Percentiles rank a stretch among this genome's conserved stretches.
phyloP scores from a whole-genome alignment of 2,797 vertebrate species.

The Epinephelus coioides region DNA sequence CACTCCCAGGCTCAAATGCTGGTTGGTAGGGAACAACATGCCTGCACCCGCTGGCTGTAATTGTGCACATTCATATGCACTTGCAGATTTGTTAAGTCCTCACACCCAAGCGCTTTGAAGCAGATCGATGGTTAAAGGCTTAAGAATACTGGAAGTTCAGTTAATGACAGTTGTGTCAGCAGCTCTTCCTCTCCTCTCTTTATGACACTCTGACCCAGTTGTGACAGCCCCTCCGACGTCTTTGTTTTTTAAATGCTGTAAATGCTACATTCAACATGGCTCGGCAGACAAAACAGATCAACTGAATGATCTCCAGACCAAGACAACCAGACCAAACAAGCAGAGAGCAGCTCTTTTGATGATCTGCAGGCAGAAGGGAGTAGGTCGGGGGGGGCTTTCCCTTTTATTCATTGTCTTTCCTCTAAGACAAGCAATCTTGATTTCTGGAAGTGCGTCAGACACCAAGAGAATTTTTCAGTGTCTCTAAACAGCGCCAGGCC shows the following conservation, averaged over 20 bases:
- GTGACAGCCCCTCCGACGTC: slow-evolving; percentile 4
- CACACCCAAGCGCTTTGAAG: slow-evolving; percentile 49
- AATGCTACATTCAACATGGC: slow-evolving; percentile 34
- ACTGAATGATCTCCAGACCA: slow-evolving; percentile 36
- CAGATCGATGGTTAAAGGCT: slow-evolving; percentile 68
- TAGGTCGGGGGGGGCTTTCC: slow-evolving; percentile 1
- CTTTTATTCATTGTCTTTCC: slow-evolving; percentile 20
- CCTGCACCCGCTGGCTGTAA: slow-evolving; percentile 46
- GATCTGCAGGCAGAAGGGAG: slow-evolving; percentile 39
- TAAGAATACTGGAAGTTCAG: slow-evolving; percentile 46
- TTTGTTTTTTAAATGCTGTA: slow-evolving; percentile 43
- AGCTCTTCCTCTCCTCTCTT: slow-evolving; percentile 13
- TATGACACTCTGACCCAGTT: slow-evolving; percentile 51
- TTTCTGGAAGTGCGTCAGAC: slow-evolving; percentile 48
- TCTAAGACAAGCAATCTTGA: slow-evolving; percentile 21
- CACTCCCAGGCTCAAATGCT: slow-evolving; percentile 47
- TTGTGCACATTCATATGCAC: slow-evolving; percentile 56
- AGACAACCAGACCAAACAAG: slow-evolving; percentile 53
- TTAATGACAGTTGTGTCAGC: slow-evolving; percentile 63
- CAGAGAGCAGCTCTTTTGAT: slow-evolving; percentile 36
- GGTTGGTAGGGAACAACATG: slow-evolving; percentile 52
- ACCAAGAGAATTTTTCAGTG: slow-evolving; percentile 15
- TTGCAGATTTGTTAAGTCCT: slow-evolving; percentile 54
- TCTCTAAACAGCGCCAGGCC: slow-evolving; percentile 2
- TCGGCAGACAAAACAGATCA: slow-evolving; percentile 55